Conservation (phyloP, 1,140 invertebrate species). For the Polyergus mexicanus region DNA sequence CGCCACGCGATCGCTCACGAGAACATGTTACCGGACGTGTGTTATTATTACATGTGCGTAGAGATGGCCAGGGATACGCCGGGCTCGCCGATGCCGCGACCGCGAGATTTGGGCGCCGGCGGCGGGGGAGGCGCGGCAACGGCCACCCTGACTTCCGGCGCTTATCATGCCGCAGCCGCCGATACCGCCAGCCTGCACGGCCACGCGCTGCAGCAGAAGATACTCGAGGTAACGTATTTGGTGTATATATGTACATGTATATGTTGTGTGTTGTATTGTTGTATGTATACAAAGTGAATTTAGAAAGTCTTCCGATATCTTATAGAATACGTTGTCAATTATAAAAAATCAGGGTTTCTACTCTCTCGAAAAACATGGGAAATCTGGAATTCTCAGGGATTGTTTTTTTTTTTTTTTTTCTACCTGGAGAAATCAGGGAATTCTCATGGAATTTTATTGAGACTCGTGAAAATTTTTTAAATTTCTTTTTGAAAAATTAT, state of each 20-base stretch:
- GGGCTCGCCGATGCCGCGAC: slow-evolving; percentile 86
- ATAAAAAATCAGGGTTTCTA: too few relatives aligned
- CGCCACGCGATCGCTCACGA: neutral
- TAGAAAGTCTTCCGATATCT: too few relatives aligned
- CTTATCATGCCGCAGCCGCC: slow-evolving; percentile 79
- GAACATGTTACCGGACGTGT: slow-evolving; percentile 70
- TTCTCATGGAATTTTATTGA: too few relatives aligned
- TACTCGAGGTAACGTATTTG: slow-evolving; percentile 86
- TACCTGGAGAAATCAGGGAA: too few relatives aligned
- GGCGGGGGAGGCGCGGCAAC: slow-evolving; percentile 74
- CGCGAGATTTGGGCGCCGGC: slow-evolving; percentile 83
- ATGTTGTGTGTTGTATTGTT: too few relatives aligned
- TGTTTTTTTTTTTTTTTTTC: too few relatives aligned
- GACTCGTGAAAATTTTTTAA: too few relatives aligned
- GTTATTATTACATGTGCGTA: slow-evolving; percentile 81
- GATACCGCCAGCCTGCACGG: slow-evolving; percentile 82
- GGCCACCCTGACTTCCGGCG: slow-evolving; percentile 81
- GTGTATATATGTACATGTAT: neutral
- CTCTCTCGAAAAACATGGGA: too few relatives aligned
- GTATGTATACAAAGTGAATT: too few relatives aligned
- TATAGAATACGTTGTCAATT: too few relatives aligned
- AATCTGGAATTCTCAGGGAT: too few relatives aligned
- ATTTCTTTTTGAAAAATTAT: too few relatives aligned
- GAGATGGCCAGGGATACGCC: slow-evolving; percentile 88
- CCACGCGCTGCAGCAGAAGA: slow-evolving; percentile 87